Percentiles rank a stretch among this genome's conserved stretches.
Evolutionary conservation across 2,888 invertebrate genomes (phyloP).

Genomic region (Temnothorax rugatulus): DNA sequence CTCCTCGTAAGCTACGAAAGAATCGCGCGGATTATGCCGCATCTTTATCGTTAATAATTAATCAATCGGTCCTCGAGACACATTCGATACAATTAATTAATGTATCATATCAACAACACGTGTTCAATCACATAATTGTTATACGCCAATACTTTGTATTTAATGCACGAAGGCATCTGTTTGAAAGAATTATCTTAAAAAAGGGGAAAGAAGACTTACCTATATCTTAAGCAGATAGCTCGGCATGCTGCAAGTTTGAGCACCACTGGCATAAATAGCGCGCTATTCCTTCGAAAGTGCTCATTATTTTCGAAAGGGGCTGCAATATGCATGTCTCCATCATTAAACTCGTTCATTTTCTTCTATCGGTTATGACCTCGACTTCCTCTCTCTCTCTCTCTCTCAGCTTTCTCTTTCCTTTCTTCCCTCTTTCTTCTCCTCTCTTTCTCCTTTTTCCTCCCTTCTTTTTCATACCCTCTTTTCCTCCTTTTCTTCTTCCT

Average conservation of each 20-base stretch:
- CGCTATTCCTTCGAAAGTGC: slow-evolving; percentile 43
- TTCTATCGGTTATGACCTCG: not conserved
- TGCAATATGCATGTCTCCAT: slow-evolving; percentile 68
- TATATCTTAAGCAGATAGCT: slow-evolving; percentile 16
- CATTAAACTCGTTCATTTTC: slow-evolving; percentile 36
- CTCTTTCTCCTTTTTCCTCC: not conserved
- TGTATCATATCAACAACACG: not conserved
- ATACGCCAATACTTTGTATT: slow-evolving; percentile 14
- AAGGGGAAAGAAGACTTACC: not conserved
- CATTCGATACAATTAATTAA: not conserved
- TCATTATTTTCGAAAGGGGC: slow-evolving; percentile 61
- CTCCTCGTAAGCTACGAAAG: slow-evolving; percentile 18
- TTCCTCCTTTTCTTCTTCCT: slow-evolving; percentile 39
- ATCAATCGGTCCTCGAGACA: not conserved
- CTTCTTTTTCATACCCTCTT: not conserved
- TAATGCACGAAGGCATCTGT: slow-evolving; percentile 7
- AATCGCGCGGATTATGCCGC: slow-evolving; percentile 10
- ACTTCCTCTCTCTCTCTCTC: not conserved
- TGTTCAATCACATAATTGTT: not conserved
- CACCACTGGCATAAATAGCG: slow-evolving; percentile 29
- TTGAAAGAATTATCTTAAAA: not conserved
- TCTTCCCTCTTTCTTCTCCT: not conserved
- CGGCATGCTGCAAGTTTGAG: slow-evolving; percentile 13
- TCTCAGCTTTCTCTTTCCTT: not conserved
- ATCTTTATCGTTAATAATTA: slow-evolving; percentile 15